phyloP scores from a whole-genome alignment of 2,888 invertebrate genomes.

The Cosmia trapezina region DNA sequence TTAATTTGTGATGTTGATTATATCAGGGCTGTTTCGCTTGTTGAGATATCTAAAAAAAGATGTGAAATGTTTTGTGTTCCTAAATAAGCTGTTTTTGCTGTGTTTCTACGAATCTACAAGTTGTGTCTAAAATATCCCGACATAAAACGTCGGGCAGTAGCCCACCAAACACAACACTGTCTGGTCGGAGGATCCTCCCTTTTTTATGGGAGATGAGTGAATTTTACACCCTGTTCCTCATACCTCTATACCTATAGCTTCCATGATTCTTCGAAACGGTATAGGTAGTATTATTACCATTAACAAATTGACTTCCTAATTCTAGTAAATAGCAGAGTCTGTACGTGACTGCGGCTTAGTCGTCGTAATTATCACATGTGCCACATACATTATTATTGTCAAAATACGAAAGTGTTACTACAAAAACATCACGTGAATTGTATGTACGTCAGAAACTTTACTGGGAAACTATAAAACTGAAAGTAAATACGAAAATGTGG shows the following conservation, averaged over 20 bases:
- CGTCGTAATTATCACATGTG: constrained; percentile 47
- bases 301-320: constrained; percentile 22
- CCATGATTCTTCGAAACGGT: constrained; percentile 18
- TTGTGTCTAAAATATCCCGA: too few species aligned
- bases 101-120: too few species aligned
- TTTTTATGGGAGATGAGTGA: too few species aligned
- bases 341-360: constrained; percentile 39
- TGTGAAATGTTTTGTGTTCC: background rate
- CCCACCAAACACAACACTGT: too few species aligned
- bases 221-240: too few species aligned
- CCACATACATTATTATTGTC: background rate
- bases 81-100: background rate
- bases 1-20: constrained; percentile 60
- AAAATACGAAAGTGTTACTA: constrained; percentile 25
- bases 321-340: constrained; percentile 20
- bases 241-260: background rate
- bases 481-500: background rate
- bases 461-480: background rate
- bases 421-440: constrained; percentile 19
- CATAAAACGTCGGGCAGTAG: too few species aligned
- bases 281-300: background rate
- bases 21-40: constrained; percentile 33
- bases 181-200: too few species aligned
- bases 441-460: background rate
- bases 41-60: constrained; percentile 10